phyloP scores from a whole-genome alignment of 1,140 invertebrate species.

The Ruditapes philippinarum region DNA sequence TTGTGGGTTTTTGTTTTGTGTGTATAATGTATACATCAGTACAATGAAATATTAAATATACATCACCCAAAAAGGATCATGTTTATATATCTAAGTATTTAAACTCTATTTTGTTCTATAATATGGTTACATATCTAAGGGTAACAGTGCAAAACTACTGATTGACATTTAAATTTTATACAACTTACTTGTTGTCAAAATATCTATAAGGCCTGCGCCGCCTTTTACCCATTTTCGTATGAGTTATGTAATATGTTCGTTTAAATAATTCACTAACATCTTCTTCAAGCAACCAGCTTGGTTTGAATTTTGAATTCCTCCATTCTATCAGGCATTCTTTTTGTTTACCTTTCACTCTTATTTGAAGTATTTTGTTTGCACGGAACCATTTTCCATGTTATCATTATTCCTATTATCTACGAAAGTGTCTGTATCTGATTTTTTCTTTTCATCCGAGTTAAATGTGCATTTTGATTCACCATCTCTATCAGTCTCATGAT shows the following conservation, averaged over 20 bases:
- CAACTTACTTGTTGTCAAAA: not conserved
- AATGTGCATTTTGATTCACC: not conserved
- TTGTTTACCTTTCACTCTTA: not conserved
- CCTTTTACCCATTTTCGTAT: not conserved
- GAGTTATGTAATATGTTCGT: not conserved
- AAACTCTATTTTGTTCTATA: no score
- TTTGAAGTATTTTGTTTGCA: not conserved
- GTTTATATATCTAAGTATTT: no score
- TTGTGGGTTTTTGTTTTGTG: no score
- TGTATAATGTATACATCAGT: no score
- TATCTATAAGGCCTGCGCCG: not conserved
- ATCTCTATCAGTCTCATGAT: not conserved
- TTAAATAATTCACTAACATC: not conserved
- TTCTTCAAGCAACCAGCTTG: not conserved
- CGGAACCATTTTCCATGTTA: not conserved
- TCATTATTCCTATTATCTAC: no score
- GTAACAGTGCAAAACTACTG: no score
- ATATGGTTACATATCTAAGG: no score
- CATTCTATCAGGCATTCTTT: not conserved
- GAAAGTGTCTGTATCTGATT: no score
- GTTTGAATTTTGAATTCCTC: not conserved
- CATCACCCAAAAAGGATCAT: no score
- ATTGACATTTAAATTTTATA: no score
- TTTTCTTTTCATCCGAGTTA: no score
- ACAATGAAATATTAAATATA: no score